phyloP scores from a whole-genome alignment of 64 coral and sea anemone genomes.

The Pocillopora damicornis region DNA sequence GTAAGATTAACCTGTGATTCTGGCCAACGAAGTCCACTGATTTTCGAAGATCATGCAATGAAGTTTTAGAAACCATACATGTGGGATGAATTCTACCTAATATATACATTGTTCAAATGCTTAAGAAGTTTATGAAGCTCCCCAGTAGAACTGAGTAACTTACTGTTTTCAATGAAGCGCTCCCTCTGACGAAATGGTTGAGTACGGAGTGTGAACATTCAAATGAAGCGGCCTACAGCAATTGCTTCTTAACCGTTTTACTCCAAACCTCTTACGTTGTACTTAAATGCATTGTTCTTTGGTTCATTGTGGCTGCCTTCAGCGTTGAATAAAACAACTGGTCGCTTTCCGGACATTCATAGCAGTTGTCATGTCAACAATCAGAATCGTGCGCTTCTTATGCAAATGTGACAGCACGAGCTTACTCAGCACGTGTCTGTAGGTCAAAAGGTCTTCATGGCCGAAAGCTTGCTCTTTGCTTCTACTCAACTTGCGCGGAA shows the following conservation, averaged over 20 bases:
- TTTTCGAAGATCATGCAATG: too few species aligned
- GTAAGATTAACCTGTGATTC: not conserved
- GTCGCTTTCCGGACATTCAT: constrained; percentile 5
- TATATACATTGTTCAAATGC: not conserved
- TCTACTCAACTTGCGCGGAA: not conserved
- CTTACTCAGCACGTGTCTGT: constrained; percentile 3
- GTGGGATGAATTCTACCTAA: not conserved
- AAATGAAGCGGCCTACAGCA: not conserved
- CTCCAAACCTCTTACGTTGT: constrained; percentile 6
- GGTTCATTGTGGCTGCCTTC: constrained; percentile 9
- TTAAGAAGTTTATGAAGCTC: not conserved
- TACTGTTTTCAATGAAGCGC: not conserved
- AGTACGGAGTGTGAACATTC: not conserved
- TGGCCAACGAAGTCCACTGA: not conserved
- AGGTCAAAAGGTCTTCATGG: constrained; percentile 13
- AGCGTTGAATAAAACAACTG: constrained; percentile 6
- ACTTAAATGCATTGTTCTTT: not conserved
- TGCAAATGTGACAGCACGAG: constrained; percentile 15
- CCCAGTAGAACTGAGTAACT: not conserved
- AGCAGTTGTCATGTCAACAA: constrained; percentile 10
- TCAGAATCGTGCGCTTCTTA: not conserved
- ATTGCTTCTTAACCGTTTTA: not conserved
- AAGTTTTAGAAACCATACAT: not conserved
- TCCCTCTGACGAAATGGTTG: not conserved
- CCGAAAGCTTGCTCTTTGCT: not conserved